Percentiles rank a stretch among this genome's conserved stretches.
phyloP scores from a whole-genome alignment of 2,888 invertebrate species.

The Amblyjoppa proteus region DNA sequence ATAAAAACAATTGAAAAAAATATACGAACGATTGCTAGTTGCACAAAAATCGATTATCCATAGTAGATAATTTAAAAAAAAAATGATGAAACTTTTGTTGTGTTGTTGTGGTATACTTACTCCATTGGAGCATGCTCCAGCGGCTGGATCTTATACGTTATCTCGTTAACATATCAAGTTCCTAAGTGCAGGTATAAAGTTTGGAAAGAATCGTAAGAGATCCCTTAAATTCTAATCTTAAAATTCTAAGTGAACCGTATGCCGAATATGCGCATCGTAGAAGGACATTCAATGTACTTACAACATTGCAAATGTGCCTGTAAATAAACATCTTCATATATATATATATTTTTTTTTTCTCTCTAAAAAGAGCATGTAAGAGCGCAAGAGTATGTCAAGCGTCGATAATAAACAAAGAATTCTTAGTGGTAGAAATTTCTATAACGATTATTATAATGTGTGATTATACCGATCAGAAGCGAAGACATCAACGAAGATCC shows the following conservation, averaged over 20 bases:
- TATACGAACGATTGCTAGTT: constrained; percentile 76
- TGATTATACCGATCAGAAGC: constrained; percentile 82
- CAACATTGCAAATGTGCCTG: constrained; percentile 83
- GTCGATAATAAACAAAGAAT: constrained; percentile 42
- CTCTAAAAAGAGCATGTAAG: constrained; percentile 19
- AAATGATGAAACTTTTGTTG: constrained; percentile 61
- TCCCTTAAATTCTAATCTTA: constrained; percentile 69
- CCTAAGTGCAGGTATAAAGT: constrained; percentile 82
- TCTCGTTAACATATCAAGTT: constrained; percentile 83
- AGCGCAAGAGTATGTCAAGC: constrained; percentile 65
- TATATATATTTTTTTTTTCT: neutral
- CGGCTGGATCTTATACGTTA: constrained; percentile 80
- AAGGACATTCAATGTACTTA: constrained; percentile 83
- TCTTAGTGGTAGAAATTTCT: constrained; percentile 27
- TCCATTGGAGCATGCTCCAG: constrained; percentile 80
- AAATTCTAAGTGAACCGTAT: constrained; percentile 61
- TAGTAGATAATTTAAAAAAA: constrained; percentile 48
- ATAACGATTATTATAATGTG: constrained; percentile 73
- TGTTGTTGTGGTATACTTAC: constrained; percentile 78
- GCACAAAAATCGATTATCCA: constrained; percentile 74
- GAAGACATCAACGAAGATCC: constrained; percentile 81
- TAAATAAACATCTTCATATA: constrained; percentile 59
- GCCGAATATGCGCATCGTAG: constrained; percentile 65
- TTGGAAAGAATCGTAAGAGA: constrained; percentile 76
- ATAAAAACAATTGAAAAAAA: neutral